phyloP scores from a whole-genome alignment of 2,113 vertebrate species.

The Chinchilla lanigera region DNA sequence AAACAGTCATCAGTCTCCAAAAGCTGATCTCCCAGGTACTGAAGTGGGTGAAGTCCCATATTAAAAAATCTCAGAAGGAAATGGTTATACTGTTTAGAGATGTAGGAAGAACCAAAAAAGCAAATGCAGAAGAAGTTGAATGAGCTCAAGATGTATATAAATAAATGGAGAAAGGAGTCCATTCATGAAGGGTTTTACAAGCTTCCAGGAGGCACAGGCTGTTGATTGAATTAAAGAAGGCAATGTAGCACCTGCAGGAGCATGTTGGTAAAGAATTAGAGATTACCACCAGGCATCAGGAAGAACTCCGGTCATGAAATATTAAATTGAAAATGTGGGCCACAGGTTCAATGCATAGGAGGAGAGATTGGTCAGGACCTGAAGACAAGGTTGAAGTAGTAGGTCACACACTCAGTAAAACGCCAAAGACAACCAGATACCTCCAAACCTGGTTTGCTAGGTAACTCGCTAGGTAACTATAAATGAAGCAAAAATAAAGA shows the following conservation, averaged over 20 bases:
- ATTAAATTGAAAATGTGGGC: no score
- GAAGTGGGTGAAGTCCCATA: neutral
- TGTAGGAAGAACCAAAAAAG: neutral
- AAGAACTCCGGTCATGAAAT: neutral
- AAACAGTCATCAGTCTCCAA: neutral
- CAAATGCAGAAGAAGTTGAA: neutral
- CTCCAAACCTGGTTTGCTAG: neutral
- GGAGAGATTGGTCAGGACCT: neutral
- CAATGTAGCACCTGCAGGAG: neutral
- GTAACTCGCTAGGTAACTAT: neutral
- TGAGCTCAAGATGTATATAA: neutral
- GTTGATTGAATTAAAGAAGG: neutral
- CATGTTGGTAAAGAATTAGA: neutral
- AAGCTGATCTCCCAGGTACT: neutral
- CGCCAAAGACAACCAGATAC: neutral
- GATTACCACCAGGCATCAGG: neutral
- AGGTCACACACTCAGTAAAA: accelerated
- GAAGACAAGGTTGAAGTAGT: neutral
- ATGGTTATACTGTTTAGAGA: neutral
- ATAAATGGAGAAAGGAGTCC: neutral
- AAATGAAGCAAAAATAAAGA: neutral
- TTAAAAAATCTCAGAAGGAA: neutral
- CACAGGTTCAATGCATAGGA: neutral
- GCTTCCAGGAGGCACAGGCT: neutral
- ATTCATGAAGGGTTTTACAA: neutral